Percentiles rank a stretch among this genome's conserved stretches.
Conservation (phyloP, 2,888 invertebrate species). For the Pegoplata infirma region DNA sequence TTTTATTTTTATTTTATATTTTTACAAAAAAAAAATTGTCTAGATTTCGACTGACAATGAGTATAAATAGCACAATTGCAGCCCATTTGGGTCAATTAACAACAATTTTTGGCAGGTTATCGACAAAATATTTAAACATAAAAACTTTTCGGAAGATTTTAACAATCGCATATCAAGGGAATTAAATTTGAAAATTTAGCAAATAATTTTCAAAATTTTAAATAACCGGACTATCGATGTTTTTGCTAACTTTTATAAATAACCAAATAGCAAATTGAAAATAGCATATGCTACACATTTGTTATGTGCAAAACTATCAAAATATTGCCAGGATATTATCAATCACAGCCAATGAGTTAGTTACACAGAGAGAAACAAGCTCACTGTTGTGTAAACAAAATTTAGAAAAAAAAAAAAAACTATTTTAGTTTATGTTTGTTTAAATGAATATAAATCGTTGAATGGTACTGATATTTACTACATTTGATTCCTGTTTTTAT, state of each 20-base stretch:
- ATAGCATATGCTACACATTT: not conserved
- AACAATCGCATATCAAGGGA: too few relatives aligned
- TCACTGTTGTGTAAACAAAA: not conserved
- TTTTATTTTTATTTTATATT: slow-evolving; percentile 3
- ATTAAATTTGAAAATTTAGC: too few relatives aligned
- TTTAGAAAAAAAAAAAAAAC: not conserved
- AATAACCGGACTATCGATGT: too few relatives aligned
- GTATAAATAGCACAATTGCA: not conserved
- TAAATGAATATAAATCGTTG: not conserved
- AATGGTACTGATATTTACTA: not conserved
- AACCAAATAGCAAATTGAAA: not conserved
- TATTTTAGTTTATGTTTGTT: not conserved
- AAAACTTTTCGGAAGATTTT: too few relatives aligned
- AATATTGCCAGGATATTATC: slow-evolving; percentile 11
- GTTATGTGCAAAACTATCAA: not conserved
- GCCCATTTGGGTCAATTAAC: slow-evolving; percentile 10
- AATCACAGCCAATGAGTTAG: not conserved
- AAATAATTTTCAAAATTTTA: too few relatives aligned
- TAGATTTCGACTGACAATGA: not conserved
- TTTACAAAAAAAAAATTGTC: not conserved
- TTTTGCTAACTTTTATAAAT: too few relatives aligned
- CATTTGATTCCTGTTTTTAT: not conserved
- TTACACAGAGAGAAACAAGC: not conserved
- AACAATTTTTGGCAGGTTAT: slow-evolving; percentile 37
- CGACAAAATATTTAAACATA: too few relatives aligned